Base-by-base conservation (phyloP, 2,113 vertebrate species). In the Indicator maculatus region DNA sequence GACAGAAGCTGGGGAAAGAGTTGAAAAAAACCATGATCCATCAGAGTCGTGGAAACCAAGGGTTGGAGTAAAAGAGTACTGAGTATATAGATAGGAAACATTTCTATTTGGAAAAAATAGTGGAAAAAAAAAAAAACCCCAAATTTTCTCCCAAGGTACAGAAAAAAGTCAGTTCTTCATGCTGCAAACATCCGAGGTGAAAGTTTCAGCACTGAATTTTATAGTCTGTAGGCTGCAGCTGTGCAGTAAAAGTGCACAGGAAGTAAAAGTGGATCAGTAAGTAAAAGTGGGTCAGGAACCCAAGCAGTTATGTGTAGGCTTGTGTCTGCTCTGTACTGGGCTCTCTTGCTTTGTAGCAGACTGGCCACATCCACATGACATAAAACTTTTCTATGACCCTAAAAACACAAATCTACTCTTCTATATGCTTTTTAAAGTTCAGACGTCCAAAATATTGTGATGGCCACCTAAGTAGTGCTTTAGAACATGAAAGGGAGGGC, bases 1-100 rank as follows among this genome's bases (percentile, higher is more conserved):
- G 86, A 75, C 45, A 59, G 71, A 70, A 89, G 84, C 64, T 87
- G 74, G 76, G 41, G 78, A 92, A 89, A 83, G 64, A 53, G 33
- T 6, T 83, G 89, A 79, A 74, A 45, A 83, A 96, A 96, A 76
- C 71, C 71, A 66, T 7, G 67, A 93, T 92, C 82, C 45, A 31
- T 93, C 85, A 91, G 67, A 87, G 75, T 87, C 8, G 66, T 21
- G 45, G 60, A 93, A 94, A 80, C 89, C 23, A 83, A 85, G 67
- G 8, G 21, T 74, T 80, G 45, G 67, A 92, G 41, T 33, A 87
- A 56, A 73, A 77, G 13, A 73, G 19, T 50, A 10, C 38, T 55
- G 76, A 73, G 31, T 50, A 21, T 33, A 44, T 47, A 89, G 64
- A 70, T 61, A 89, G 39, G 18, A 33, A 87, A 8, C 15, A 24